A percentile compares a stretch with the other conserved stretches of the same genome.
Evolutionary conservation across 2,113 vertebrate species (phyloP).

Genomic region (Microcebus jonahi): DNA sequence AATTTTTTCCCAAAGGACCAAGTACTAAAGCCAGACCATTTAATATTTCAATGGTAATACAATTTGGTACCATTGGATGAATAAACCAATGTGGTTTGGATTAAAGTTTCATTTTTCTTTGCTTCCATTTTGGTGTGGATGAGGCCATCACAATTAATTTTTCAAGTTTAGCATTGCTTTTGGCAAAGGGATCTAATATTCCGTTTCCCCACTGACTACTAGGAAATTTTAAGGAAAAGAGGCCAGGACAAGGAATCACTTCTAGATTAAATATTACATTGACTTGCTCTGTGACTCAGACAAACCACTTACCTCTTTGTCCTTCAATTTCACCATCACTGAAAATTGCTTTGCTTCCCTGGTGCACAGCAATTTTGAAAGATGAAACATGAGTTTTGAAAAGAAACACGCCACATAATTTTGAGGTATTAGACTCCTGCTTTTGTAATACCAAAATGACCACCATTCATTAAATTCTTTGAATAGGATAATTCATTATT

Average conservation of each 20-base stretch:
- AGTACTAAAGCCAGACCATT: slow-evolving; percentile 57
- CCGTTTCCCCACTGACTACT: slow-evolving; percentile 50
- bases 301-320: slow-evolving; percentile 75
- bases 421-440: slow-evolving; percentile 72
- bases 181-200: slow-evolving; percentile 53
- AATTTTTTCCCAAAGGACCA: slow-evolving; percentile 60
- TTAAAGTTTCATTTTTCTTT: slow-evolving; percentile 71
- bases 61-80: slow-evolving; percentile 63
- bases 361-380: slow-evolving; percentile 72
- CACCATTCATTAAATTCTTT: slow-evolving; percentile 74
- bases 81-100: slow-evolving; percentile 73
- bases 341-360: slow-evolving; percentile 78
- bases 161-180: slow-evolving; percentile 62
- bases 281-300: slow-evolving; percentile 71
- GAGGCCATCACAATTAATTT: slow-evolving; percentile 74
- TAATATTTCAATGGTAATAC: slow-evolving; percentile 64
- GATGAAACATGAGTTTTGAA: slow-evolving; percentile 78
- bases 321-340: slow-evolving; percentile 73
- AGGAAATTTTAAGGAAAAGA: slow-evolving; percentile 55
- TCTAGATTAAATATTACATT: slow-evolving; percentile 59
- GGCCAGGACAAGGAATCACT: slow-evolving; percentile 48
- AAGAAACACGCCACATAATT: slow-evolving; percentile 78
- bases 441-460: slow-evolving; percentile 74
- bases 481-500: slow-evolving; percentile 76
- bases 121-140: slow-evolving; percentile 76